Conservation (phyloP, 2,888 invertebrate species). For the Napeogenes inachia region DNA sequence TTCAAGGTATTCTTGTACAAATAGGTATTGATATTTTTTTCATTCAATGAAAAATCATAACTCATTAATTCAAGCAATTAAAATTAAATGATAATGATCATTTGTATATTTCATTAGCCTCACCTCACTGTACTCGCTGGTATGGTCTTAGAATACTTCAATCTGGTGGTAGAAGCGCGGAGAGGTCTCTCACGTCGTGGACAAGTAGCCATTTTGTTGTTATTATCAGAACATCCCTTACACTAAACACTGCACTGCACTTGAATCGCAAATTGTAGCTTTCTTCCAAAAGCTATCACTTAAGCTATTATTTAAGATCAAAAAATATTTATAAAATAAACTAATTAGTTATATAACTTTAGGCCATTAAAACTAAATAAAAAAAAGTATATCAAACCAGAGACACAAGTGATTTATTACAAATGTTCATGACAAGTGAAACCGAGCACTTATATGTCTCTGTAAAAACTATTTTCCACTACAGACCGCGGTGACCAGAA, state of each 20-base stretch:
- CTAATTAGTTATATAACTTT: background rate
- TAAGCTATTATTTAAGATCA: conserved; percentile 10
- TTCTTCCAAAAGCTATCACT: conserved; percentile 35
- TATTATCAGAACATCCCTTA: conserved; percentile 29
- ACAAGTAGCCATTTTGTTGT: conserved; percentile 54
- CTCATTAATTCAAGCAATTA: too few species aligned
- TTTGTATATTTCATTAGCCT: conserved; percentile 15
- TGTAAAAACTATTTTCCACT: conserved; percentile 27
- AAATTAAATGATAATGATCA: too few species aligned
- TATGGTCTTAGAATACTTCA: conserved; percentile 69
- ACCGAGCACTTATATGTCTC: conserved; percentile 22
- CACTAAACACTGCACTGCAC: conserved; percentile 26
- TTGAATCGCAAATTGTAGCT: conserved; percentile 32
- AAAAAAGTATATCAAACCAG: background rate
- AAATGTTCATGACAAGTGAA: conserved; percentile 28
- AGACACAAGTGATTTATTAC: conserved; percentile 13
- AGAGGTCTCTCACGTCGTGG: conserved; percentile 59
- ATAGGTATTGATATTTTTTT: too few species aligned
- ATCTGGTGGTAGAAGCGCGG: conserved; percentile 56
- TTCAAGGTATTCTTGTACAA: too few species aligned
- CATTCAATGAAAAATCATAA: too few species aligned
- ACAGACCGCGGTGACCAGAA: conserved; percentile 31
- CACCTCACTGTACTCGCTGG: conserved; percentile 67
- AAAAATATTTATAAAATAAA: conserved; percentile 3
- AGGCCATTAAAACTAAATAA: background rate